Evolutionary conservation across 2,888 invertebrate genomes (phyloP), one percentile per base, ranked within the genome.

Genomic region (Trachelus troglodyta): DNA sequence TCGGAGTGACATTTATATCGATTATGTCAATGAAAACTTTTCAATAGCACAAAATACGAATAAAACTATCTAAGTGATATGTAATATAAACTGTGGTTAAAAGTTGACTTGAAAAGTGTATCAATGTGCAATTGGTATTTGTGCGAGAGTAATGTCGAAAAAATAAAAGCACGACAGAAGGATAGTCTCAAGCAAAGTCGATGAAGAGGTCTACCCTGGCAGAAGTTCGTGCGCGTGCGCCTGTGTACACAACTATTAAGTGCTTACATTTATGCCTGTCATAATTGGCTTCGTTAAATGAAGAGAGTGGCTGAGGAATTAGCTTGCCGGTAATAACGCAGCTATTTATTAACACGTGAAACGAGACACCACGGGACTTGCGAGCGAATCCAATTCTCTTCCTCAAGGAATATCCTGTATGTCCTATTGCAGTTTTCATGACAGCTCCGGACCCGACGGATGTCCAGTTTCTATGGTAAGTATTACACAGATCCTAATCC

Each of bases 281-380:
- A 89, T 90, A 90, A 90, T 90, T 90, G 89, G 88, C 90, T 90
- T 88, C 89, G 90, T 90, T 89, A 90, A 90, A 90, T 87, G 90
- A 89, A 89, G 89, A 89, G 90, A 90, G 90, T 89, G 88, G 87
- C 86, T 83, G 88, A 89, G 88, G 87, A 90, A 90, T 90, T 90
- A 90, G 89, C 90, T 90, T 88, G 89, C 83, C 83, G 87, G 90
- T 89, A 90, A 90, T 90, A 90, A 90, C 88, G 84, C 81, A 88
- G 89, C 90, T 90, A 90, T 90, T 90, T 90, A 90, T 90, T 90
- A 90, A 90, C 90, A 90, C 90, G 86, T 88, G 89, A 89, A 90
- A 90, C 86, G 82, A 86, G 85, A 87, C 84, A 80, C 81, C 80
- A 81, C 81, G 81, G 79, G 78, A 33, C 77, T 23, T 33, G 33